Percentiles rank a stretch among this genome's conserved stretches.
Conservation (phyloP, 1,140 invertebrate genomes). For the Rhagoletis zephyria region DNA sequence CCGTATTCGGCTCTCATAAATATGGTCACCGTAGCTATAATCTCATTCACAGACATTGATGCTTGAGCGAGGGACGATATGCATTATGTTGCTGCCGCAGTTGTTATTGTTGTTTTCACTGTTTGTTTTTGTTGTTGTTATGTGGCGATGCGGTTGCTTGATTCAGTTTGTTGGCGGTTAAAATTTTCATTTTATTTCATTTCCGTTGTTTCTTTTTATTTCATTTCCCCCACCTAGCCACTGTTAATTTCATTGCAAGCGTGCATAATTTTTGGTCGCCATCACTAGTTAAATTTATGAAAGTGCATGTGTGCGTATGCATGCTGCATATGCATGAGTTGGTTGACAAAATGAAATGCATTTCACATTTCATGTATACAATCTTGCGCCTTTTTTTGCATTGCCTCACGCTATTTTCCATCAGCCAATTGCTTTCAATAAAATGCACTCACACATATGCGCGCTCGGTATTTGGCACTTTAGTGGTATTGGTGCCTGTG, state of each 20-base stretch:
- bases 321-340: constrained; percentile 1
- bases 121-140: background rate
- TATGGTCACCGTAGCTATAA: background rate
- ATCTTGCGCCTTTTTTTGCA: constrained; percentile 1
- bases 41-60: constrained; percentile 50
- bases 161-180: constrained; percentile 51
- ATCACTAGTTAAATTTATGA: background rate
- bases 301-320: background rate
- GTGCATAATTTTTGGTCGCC: constrained; percentile 2
- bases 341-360: constrained; percentile 42
- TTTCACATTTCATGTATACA: background rate
- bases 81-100: background rate
- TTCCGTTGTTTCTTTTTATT: constrained; percentile 7
- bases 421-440: constrained; percentile 42
- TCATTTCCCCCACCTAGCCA: background rate
- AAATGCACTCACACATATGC: background rate
- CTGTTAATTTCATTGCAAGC: constrained; percentile 32
- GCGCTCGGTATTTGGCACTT: background rate
- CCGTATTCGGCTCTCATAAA: too few relatives aligned
- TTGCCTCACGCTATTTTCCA: background rate
- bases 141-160: background rate
- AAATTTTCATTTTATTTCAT: constrained; percentile 48
- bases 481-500: background rate
- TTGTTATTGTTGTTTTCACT: background rate
- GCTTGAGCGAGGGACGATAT: constrained; percentile 26